Evolutionary conservation across 2,113 vertebrate species (phyloP).

Genomic region (Nothocercus nigrocapillus): DNA sequence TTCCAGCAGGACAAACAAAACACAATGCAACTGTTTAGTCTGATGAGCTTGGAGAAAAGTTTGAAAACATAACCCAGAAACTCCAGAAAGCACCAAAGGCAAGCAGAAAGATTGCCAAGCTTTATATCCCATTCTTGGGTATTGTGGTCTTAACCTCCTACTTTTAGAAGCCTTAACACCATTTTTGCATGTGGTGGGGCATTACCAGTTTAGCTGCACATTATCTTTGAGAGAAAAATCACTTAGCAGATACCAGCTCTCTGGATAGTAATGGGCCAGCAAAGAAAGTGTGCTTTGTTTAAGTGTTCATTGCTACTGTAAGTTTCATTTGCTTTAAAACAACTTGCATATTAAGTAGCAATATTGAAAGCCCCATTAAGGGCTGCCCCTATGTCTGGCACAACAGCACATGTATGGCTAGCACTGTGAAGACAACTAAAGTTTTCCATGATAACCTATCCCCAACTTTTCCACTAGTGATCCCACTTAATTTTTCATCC

Average conservation of each 20-base stretch:
- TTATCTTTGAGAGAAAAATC: conserved; percentile 27
- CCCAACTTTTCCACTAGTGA: not conserved
- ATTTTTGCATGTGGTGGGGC: not conserved
- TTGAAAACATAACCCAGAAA: not conserved
- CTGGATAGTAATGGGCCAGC: conserved; percentile 28
- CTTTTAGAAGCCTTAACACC: not conserved
- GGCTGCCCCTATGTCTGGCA: conserved; percentile 35
- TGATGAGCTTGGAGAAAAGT: not conserved
- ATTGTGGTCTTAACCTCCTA: not conserved
- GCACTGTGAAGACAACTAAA: not conserved
- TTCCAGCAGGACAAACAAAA: not conserved
- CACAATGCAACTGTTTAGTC: not conserved
- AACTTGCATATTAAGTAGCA: conserved; percentile 69
- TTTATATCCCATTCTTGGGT: not conserved
- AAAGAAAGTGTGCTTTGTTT: conserved; percentile 59
- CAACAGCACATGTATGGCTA: not conserved
- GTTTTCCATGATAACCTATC: not conserved
- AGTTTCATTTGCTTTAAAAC: conserved; percentile 56
- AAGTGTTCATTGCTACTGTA: conserved; percentile 43
- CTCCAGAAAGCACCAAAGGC: not conserved
- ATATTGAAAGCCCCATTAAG: conserved; percentile 65
- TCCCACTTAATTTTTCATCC: not conserved
- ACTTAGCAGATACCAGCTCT: conserved; percentile 50
- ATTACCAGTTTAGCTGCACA: not conserved
- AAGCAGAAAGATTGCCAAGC: not conserved